Evolutionary conservation across 2,797 vertebrate genomes (phyloP).

Genomic region (Pseudochromis fuscus): DNA sequence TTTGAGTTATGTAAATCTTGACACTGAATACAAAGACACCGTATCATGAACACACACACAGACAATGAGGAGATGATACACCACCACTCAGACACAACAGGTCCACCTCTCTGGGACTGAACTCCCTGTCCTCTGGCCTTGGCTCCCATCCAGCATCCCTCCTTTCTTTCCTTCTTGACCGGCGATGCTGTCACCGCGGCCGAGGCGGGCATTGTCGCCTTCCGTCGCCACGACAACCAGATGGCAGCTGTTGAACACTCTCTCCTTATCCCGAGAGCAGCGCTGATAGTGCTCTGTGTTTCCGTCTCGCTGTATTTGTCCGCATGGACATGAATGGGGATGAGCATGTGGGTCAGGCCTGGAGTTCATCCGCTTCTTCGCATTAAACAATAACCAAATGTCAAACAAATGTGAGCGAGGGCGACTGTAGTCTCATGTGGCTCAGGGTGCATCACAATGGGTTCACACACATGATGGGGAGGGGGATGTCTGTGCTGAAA

Average conservation of each 20-base stretch:
- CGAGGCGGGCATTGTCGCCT: slow-evolving; percentile 31
- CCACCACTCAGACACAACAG: slow-evolving; percentile 40
- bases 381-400: too few species aligned
- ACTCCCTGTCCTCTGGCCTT: slow-evolving; percentile 59
- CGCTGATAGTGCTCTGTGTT: slow-evolving; percentile 17
- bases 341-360: slow-evolving; percentile 10
- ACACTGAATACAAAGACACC: slow-evolving; percentile 18
- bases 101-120: slow-evolving; percentile 54
- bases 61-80: slow-evolving; percentile 25
- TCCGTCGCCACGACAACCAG: slow-evolving; percentile 63
- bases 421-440: background rate
- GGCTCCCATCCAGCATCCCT: slow-evolving; percentile 52
- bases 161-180: slow-evolving; percentile 37
- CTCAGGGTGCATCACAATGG: slow-evolving; percentile 3
- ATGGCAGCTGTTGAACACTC: slow-evolving; percentile 53
- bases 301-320: slow-evolving; percentile 21
- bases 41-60: slow-evolving; percentile 23
- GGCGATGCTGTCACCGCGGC: slow-evolving; percentile 23
- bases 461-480: background rate
- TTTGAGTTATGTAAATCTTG: slow-evolving; percentile 6
- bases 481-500: background rate
- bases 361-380: too few species aligned
- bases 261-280: background rate
- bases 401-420: background rate
- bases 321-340: background rate